A percentile compares a stretch with the other conserved stretches of the same genome.
These are phyloP conservation scores for Herminia tarsipennalis DNA, from an alignment of 2,888 invertebrate species.

Conservation along the genomic window DNA sequence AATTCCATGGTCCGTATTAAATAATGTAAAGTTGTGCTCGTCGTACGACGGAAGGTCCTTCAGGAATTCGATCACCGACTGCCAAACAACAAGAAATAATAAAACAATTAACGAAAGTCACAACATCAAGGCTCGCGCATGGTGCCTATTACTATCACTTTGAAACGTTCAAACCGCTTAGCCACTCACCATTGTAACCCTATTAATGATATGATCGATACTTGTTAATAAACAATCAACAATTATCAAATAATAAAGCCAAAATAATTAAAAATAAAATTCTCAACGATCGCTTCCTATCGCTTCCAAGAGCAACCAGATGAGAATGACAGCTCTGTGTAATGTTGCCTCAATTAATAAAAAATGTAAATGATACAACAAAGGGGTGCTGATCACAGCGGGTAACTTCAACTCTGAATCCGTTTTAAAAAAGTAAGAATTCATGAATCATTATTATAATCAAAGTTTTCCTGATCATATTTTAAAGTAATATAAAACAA, in stretches of 20 bases:
- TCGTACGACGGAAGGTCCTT: constrained; percentile 96
- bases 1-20: constrained; percentile 94
- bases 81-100: constrained; percentile 61
- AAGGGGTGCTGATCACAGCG: too few relatives aligned
- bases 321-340: constrained; percentile 61
- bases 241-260: constrained; percentile 53
- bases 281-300: constrained; percentile 43
- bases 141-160: constrained; percentile 43
- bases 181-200: constrained; percentile 64
- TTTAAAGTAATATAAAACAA: too few relatives aligned
- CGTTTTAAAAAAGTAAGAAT: too few relatives aligned
- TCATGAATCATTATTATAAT: too few relatives aligned
- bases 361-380: too few relatives aligned
- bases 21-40: constrained; percentile 95
- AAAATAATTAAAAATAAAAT: constrained; percentile 66
- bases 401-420: too few relatives aligned
- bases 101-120: constrained; percentile 42
- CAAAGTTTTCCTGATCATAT: too few relatives aligned
- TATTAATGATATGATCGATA: constrained; percentile 42
- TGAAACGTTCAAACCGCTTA: constrained; percentile 21
- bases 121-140: constrained; percentile 53
- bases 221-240: constrained; percentile 40
- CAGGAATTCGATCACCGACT: constrained; percentile 95
- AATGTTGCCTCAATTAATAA: constrained; percentile 1
- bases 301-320: constrained; percentile 53